Conservation (phyloP, 2,797 vertebrate species). For the Pangasius djambal region DNA sequence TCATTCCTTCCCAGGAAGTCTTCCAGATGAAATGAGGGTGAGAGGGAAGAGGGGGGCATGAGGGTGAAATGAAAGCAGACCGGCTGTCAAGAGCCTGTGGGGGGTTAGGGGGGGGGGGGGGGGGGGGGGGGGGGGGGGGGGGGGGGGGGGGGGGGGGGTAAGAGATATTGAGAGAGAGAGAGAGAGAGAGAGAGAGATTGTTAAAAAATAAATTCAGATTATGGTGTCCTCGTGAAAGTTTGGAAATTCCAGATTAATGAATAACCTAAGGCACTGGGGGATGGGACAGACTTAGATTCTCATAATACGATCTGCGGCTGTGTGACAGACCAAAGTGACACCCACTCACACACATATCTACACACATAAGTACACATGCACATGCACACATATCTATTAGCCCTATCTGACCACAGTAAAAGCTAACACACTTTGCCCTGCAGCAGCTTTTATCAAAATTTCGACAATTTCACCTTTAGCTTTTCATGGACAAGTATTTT, state of each 20-base stretch:
- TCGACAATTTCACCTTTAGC: background rate
- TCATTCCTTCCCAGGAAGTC: constrained; percentile 63
- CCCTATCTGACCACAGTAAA: constrained; percentile 36
- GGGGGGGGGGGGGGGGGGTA: background rate
- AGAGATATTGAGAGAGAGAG: background rate
- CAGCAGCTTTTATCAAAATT: background rate
- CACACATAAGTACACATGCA: background rate
- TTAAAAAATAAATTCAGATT: constrained; percentile 16
- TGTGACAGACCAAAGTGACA: constrained; percentile 20
- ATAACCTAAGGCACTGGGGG: constrained; percentile 26
- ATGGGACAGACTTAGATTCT: constrained; percentile 24
- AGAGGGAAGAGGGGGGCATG: constrained; percentile 27
- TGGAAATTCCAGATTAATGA: constrained; percentile 53
- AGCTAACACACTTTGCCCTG: constrained; percentile 43
- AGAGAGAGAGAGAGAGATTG: constrained; percentile 5
- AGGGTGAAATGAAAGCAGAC: constrained; percentile 24
- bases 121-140: background rate
- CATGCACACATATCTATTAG: constrained; percentile 27
- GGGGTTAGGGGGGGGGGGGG: background rate
- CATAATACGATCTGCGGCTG: constrained; percentile 14
- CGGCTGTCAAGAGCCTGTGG: background rate
- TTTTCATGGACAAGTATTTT: background rate
- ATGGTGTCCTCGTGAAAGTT: constrained; percentile 16
- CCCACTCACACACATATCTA: background rate
- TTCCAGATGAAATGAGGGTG: constrained; percentile 42